Conservation (phyloP, 2,888 invertebrate species). For the Callosobruchus maculatus region DNA sequence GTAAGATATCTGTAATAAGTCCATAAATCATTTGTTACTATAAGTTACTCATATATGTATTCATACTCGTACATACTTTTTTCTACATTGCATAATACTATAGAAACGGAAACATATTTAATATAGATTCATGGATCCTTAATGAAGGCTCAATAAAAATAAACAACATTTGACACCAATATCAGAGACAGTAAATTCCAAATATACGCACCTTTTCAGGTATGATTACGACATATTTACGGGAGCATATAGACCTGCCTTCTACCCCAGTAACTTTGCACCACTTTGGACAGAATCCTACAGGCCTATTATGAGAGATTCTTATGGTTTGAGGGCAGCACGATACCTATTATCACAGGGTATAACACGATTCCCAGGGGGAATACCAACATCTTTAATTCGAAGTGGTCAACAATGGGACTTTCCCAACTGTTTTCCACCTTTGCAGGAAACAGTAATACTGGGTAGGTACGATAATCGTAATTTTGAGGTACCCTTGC, state of each 20-base stretch:
- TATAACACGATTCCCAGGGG: constrained; percentile 54
- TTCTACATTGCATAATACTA: too few species aligned
- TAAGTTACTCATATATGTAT: too few species aligned
- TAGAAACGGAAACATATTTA: too few species aligned
- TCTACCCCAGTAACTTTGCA: constrained; percentile 69
- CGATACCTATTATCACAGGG: constrained; percentile 50
- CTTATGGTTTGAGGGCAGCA: constrained; percentile 53
- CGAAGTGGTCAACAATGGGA: constrained; percentile 76
- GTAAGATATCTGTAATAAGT: too few species aligned
- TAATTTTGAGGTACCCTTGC: too few species aligned
- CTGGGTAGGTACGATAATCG: constrained; percentile 55
- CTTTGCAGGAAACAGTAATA: constrained; percentile 71
- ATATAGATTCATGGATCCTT: too few species aligned
- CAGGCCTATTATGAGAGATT: constrained; percentile 20
- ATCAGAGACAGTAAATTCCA: too few species aligned
- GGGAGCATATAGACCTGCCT: constrained; percentile 58
- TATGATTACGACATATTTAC: constrained; percentile 66
- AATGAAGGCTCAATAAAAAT: too few species aligned
- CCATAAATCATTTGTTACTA: too few species aligned
- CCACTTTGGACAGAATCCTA: constrained; percentile 65
- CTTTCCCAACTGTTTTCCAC: constrained; percentile 83
- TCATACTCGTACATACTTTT: too few species aligned
- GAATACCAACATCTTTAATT: constrained; percentile 64
- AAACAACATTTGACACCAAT: too few species aligned
- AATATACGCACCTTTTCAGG: not conserved